A percentile compares a stretch with the other conserved stretches of the same genome.
These are phyloP conservation scores for Corydoras maculifer DNA, from an alignment of 2,113 vertebrate genomes.

Conservation along the genomic window DNA sequence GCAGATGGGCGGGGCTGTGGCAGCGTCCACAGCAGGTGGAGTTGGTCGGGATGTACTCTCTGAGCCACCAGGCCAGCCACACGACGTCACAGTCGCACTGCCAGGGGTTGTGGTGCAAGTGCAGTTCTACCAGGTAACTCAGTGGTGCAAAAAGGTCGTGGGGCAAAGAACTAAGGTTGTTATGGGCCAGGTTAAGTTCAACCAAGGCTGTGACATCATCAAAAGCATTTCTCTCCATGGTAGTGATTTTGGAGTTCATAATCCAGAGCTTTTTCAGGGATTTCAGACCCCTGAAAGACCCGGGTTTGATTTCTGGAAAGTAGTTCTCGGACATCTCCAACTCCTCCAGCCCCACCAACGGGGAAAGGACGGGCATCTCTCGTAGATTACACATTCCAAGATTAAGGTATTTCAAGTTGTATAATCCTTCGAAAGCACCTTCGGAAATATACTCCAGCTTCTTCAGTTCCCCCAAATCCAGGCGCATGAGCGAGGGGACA, in stretches of 20 bases:
- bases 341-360: constrained; percentile 87
- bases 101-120: constrained; percentile 98
- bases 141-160: constrained; percentile 93
- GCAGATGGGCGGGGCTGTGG: constrained; percentile 83
- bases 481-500: constrained; percentile 91
- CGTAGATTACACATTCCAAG: constrained; percentile 93
- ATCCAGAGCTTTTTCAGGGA: constrained; percentile 96
- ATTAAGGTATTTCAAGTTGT: constrained; percentile 97
- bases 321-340: constrained; percentile 95
- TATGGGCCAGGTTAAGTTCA: constrained; percentile 97
- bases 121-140: constrained; percentile 90
- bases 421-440: constrained; percentile 89
- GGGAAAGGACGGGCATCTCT: constrained; percentile 89
- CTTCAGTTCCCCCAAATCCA: constrained; percentile 92
- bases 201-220: constrained; percentile 90
- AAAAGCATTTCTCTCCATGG: constrained; percentile 93
- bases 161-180: constrained; percentile 91
- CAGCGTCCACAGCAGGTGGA: constrained; percentile 96
- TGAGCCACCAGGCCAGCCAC: constrained; percentile 94
- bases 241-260: constrained; percentile 91
- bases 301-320: constrained; percentile 86
- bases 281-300: constrained; percentile 85
- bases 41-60: constrained; percentile 95
- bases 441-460: constrained; percentile 96
- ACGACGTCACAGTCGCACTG: constrained; percentile 93